Base-by-base conservation (phyloP, 2,888 invertebrate species). In the Eristalis intricaria region DNA sequence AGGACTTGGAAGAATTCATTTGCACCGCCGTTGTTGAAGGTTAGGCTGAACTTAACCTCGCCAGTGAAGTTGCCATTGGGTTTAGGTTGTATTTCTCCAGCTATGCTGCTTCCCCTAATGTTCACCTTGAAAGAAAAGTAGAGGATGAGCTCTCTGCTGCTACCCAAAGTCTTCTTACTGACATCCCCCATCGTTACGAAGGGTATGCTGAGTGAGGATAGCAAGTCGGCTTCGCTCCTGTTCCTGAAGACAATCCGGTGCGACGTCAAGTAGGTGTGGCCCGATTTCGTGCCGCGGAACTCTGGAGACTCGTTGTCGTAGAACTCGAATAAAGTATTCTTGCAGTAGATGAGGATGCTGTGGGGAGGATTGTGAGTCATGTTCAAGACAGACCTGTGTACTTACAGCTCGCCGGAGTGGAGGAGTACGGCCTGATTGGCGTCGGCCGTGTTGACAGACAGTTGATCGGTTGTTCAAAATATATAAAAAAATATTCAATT, bases 1-100 rank as follows among this genome's bases (percentile, higher is more conserved):
- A 99, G 96, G 22, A 99, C 98, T 91, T 97, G 97, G 4, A 98
- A 99, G 94, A 98, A 99, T 91, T 99, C 99, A 91, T 99, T 99
- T 74, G 99, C 99, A 19, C 99, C 99, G 76, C 99, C 99, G 90
- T 96, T 96, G 91, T 98, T 98, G 92, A 99, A 99, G 89, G 96
- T 96, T 83, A 99, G 93, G 93, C 98, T 99, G 93, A 99, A 99
- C 92, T 97, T 98, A 1, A 97, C 97, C 93, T 98, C 97, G n/a
- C 99, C 99, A 89, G 96, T 94, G 95, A 98, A 99, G 92, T 98
- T 97, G 35, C 99, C 99, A 94, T 97, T 97, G 0, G 97, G 96
- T 91, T 99, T 99, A 4, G 99, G 97, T 74, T 96, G 94, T 22
- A 98, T 96, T 94, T 96, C 97, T 68, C 98, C 98, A 93, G 97